These are phyloP conservation scores for Halcyon badia DNA, from an alignment of 2,797 vertebrate genomes.

Conservation along the genomic window DNA sequence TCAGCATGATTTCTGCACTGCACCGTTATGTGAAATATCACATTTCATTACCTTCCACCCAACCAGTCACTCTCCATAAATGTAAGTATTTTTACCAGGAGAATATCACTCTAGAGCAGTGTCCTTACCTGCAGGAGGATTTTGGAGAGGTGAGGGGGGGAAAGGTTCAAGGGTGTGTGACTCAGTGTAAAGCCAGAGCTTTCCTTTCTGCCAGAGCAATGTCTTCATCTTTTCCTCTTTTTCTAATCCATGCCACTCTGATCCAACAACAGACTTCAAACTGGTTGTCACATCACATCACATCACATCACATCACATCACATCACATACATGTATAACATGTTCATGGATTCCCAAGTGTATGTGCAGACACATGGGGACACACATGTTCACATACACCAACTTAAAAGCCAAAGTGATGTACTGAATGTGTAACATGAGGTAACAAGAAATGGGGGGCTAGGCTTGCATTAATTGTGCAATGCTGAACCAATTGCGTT, in stretches of 20 bases:
- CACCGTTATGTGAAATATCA: not conserved
- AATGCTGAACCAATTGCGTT: not conserved
- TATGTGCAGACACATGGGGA: not conserved
- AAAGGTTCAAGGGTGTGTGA: not conserved
- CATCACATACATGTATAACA: fast-evolving
- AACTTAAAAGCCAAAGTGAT: not conserved
- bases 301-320: no score
- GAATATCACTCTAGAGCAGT: not conserved
- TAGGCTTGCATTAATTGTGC: not conserved
- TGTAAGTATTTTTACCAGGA: constrained; percentile 2
- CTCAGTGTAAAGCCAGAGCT: not conserved
- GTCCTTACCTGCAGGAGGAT: not conserved
- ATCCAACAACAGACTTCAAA: not conserved
- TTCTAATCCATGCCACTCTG: not conserved
- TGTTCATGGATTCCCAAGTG: fast-evolving
- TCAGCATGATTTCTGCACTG: constrained; percentile 33
- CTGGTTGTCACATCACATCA: no score
- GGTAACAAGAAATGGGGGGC: not conserved
- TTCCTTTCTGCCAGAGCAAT: not conserved
- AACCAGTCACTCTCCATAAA: not conserved
- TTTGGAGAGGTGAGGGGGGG: fast-evolving
- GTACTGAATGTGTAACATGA: not conserved
- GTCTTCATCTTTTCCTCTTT: not conserved
- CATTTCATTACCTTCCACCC: constrained; percentile 36
- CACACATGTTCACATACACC: not conserved